A percentile compares a stretch with the other conserved stretches of the same genome.
phyloP scores from a whole-genome alignment of 2,888 invertebrate genomes.

The Nebria salina region DNA sequence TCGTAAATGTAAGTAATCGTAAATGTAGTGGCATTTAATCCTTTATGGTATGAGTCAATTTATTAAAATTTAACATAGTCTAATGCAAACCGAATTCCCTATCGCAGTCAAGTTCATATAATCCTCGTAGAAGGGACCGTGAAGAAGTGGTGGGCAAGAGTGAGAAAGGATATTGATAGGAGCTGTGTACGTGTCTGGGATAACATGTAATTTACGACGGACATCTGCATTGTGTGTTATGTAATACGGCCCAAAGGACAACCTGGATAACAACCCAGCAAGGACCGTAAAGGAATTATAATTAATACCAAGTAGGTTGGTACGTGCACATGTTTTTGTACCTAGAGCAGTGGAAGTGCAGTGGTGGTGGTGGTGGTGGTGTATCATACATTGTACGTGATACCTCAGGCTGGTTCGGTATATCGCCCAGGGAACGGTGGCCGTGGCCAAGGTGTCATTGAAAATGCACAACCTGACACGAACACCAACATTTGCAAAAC shows the following conservation, averaged over 20 bases:
- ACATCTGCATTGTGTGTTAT: background rate
- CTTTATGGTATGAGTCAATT: background rate
- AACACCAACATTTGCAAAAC: background rate
- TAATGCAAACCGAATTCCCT: background rate
- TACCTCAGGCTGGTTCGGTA: background rate
- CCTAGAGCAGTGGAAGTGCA: background rate
- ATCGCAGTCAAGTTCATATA: background rate
- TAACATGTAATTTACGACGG: background rate
- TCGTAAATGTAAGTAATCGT: background rate
- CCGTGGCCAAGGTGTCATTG: background rate
- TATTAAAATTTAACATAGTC: background rate
- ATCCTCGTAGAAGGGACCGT: background rate
- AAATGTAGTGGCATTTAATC: background rate
- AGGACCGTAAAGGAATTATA: background rate
- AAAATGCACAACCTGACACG: background rate
- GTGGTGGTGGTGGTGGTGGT: background rate
- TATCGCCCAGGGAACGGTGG: background rate
- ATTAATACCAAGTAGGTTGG: background rate
- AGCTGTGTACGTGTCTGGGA: background rate
- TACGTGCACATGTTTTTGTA: background rate
- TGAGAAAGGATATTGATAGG: background rate
- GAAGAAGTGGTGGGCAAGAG: background rate
- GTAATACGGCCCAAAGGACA: slow-evolving; percentile 1
- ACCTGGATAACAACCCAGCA: background rate
- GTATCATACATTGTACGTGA: background rate